These are phyloP conservation scores for Drosophila truncata DNA, from an alignment of 1,140 invertebrate genomes.

Conservation along the genomic window DNA sequence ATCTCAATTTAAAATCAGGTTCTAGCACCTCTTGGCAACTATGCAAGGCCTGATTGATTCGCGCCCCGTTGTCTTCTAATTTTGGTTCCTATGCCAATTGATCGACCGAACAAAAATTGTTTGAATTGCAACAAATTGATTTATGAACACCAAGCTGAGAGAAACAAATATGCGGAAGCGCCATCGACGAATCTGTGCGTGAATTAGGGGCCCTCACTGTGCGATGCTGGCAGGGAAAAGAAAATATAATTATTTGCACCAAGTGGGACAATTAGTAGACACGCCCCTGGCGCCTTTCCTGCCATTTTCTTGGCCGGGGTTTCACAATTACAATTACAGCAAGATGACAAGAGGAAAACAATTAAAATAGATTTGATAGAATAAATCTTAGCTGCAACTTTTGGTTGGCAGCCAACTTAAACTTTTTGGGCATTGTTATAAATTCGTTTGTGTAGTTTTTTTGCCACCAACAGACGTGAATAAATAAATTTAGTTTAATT, in stretches of 20 bases:
- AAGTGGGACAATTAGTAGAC: constrained; percentile 32
- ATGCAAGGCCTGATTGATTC: constrained; percentile 63
- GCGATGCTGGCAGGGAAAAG: not conserved
- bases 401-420: constrained; percentile 66
- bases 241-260: constrained; percentile 13
- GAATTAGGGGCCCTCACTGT: constrained; percentile 35
- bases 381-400: constrained; percentile 55
- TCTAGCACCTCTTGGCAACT: constrained; percentile 22
- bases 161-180: constrained; percentile 66
- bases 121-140: constrained; percentile 77
- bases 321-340: constrained; percentile 27
- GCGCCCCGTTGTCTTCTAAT: constrained; percentile 46
- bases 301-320: constrained; percentile 11
- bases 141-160: constrained; percentile 57
- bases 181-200: not conserved
- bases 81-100: constrained; percentile 67
- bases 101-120: constrained; percentile 53
- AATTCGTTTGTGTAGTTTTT: constrained; percentile 54
- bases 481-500: constrained; percentile 69
- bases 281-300: constrained; percentile 28
- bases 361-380: constrained; percentile 58
- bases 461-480: constrained; percentile 54
- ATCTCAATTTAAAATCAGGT: constrained; percentile 16
- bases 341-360: constrained; percentile 60
- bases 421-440: constrained; percentile 55